Percentiles rank a stretch among this genome's conserved stretches.
Conservation (phyloP, 2,797 vertebrate species). For the Amazonetta brasiliensis region DNA sequence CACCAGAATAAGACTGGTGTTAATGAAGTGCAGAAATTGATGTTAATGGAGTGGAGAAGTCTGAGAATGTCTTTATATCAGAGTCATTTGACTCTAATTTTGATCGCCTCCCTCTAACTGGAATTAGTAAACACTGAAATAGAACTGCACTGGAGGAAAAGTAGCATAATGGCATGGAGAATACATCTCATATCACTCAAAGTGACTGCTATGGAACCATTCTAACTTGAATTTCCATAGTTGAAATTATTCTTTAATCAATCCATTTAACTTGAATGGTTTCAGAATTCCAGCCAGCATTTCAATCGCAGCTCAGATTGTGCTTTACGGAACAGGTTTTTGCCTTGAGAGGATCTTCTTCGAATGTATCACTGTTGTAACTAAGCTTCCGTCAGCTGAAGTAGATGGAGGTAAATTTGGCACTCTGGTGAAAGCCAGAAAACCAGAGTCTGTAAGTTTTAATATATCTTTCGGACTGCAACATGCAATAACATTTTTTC, state of each 20-base stretch:
- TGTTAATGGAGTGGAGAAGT: constrained; percentile 67
- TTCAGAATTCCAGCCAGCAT: constrained; percentile 30
- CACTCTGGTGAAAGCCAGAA: background rate
- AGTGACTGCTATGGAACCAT: constrained; percentile 7
- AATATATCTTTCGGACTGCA: background rate
- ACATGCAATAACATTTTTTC: background rate
- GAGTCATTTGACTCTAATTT: constrained; percentile 46
- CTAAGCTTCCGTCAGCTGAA: constrained; percentile 35
- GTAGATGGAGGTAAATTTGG: constrained; percentile 14
- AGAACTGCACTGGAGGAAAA: constrained; percentile 1
- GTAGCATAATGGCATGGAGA: background rate
- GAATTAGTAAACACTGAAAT: constrained; percentile 59
- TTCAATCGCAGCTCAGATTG: background rate
- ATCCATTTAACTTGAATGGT: constrained; percentile 36
- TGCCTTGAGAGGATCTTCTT: constrained; percentile 34
- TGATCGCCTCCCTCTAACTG: constrained; percentile 53
- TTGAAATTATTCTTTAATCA: constrained; percentile 56
- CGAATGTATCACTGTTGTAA: constrained; percentile 15
- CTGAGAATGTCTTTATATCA: constrained; percentile 49
- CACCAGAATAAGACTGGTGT: constrained; percentile 45
- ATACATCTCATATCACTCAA: background rate
- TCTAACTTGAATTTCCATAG: constrained; percentile 18
- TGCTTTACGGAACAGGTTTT: constrained; percentile 47
- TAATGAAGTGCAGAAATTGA: constrained; percentile 71
- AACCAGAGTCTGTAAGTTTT: background rate